phyloP scores from a whole-genome alignment of 2,113 vertebrate species.

The Callithrix jacchus region DNA sequence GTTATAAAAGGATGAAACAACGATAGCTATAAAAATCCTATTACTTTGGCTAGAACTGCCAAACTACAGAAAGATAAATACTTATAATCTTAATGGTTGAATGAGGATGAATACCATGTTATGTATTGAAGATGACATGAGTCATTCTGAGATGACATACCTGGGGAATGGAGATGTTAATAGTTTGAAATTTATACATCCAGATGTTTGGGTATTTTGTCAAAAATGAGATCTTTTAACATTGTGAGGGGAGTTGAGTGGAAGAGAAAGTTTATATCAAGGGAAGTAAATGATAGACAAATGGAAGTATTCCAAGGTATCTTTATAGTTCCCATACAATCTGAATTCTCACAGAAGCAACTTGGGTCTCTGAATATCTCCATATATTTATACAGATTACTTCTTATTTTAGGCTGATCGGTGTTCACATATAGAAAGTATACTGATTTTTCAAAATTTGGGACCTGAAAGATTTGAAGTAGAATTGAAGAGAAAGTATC shows the following conservation, averaged over 20 bases:
- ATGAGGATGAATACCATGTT: background rate
- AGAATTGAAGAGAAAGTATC: background rate
- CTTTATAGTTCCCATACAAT: background rate
- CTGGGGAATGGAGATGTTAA: background rate
- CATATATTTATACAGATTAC: background rate
- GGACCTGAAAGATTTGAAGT: background rate
- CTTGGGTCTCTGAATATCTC: background rate
- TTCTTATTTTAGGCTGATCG: background rate
- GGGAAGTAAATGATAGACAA: background rate
- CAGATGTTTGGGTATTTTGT: background rate
- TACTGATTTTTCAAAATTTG: background rate
- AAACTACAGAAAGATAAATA: slow-evolving; percentile 38
- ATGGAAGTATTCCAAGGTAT: background rate
- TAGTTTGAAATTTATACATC: background rate
- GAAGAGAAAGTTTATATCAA: slow-evolving; percentile 3
- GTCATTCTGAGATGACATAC: background rate
- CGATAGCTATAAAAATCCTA: background rate
- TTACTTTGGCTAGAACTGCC: background rate
- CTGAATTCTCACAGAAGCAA: background rate
- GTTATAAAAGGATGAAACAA: background rate
- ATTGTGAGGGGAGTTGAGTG: background rate
- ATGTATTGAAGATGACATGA: background rate
- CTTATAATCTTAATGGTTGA: background rate
- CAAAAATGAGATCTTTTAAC: slow-evolving; percentile 15
- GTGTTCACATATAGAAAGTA: slow-evolving; percentile 16